phyloP scores from a whole-genome alignment of 2,888 invertebrate species.

The Margaritifera margaritifera region DNA sequence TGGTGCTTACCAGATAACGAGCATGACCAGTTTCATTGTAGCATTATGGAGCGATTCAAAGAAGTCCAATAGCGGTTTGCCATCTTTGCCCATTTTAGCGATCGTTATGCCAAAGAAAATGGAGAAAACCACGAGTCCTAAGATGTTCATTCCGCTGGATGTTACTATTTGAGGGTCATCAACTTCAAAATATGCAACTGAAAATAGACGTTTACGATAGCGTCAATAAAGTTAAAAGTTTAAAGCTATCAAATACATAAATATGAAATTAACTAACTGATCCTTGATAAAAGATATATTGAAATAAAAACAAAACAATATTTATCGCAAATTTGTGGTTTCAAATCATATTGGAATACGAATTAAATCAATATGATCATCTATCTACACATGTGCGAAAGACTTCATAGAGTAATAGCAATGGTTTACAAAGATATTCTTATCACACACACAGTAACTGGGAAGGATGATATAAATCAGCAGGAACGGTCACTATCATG shows the following conservation, averaged over 20 bases:
- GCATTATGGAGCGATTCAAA: slow-evolving; percentile 91
- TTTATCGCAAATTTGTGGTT: too few relatives aligned
- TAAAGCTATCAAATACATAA: not conserved
- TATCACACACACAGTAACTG: too few relatives aligned
- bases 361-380: too few relatives aligned
- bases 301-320: too few relatives aligned
- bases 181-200: slow-evolving; percentile 10
- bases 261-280: not conserved
- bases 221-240: not conserved
- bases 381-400: too few relatives aligned
- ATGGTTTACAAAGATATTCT: too few relatives aligned
- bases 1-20: slow-evolving; percentile 89
- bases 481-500: too few relatives aligned
- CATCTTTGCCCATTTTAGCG: slow-evolving; percentile 88
- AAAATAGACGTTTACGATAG: not conserved
- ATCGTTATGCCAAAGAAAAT: slow-evolving; percentile 89
- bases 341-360: too few relatives aligned
- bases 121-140: slow-evolving; percentile 73
- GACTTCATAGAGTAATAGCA: too few relatives aligned
- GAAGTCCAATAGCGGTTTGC: slow-evolving; percentile 86
- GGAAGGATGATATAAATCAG: too few relatives aligned
- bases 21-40: slow-evolving; percentile 95
- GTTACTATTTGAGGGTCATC: slow-evolving; percentile 29
- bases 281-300: too few relatives aligned
- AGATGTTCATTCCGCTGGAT: slow-evolving; percentile 70